These are phyloP conservation scores for Tragelaphus imberbis DNA, from an alignment of 2,113 vertebrate species.

Conservation along the genomic window DNA sequence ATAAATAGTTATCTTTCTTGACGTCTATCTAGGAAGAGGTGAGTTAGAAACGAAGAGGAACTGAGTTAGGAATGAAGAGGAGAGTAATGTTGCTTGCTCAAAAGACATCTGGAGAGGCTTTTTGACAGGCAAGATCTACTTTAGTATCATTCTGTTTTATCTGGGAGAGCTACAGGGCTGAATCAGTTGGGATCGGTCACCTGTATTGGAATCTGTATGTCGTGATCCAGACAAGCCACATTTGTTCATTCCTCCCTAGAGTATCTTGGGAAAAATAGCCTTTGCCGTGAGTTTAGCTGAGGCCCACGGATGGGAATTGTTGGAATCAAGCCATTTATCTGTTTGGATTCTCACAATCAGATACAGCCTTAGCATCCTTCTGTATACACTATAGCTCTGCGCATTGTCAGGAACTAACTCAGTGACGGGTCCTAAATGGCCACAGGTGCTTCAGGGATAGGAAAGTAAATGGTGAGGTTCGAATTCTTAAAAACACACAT, in stretches of 20 bases:
- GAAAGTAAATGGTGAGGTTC: not conserved
- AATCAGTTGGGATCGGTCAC: not conserved
- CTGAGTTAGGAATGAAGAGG: not conserved
- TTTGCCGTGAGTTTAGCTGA: not conserved
- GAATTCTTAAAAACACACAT: not conserved
- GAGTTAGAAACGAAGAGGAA: not conserved
- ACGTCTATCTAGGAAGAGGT: not conserved
- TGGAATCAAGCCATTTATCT: not conserved
- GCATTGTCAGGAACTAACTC: not conserved
- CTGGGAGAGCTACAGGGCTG: not conserved
- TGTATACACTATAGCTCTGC: not conserved
- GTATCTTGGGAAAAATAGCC: not conserved
- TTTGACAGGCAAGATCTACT: not conserved
- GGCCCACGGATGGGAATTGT: not conserved
- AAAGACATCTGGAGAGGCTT: not conserved
- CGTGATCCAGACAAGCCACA: not conserved
- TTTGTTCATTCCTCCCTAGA: not conserved
- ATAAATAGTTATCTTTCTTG: not conserved
- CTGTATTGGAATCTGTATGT: not conserved
- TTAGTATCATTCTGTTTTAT: not conserved
- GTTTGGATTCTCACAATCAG: not conserved
- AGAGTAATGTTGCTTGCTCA: not conserved
- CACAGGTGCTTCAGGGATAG: not conserved
- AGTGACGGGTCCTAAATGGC: not conserved
- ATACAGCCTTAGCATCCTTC: not conserved